Conservation (phyloP, 2,797 vertebrate genomes). For the Morelia viridis region DNA sequence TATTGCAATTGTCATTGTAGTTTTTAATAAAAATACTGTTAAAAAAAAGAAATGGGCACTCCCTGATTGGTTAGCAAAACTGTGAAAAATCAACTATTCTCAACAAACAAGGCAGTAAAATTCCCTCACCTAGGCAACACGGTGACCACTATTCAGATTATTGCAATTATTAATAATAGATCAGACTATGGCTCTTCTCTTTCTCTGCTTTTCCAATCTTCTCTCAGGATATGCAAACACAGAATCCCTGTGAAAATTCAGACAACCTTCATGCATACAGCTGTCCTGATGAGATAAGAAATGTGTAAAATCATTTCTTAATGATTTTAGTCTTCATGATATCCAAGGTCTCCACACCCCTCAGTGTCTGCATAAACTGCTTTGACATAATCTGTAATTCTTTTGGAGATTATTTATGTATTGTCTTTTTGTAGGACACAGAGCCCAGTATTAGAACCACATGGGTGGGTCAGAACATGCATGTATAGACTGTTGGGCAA, state of each 20-base stretch:
- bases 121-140: neutral
- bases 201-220: neutral
- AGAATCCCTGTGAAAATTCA: neutral
- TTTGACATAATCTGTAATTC: neutral
- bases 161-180: neutral
- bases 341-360: neutral
- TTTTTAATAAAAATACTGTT: neutral
- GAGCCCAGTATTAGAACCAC: neutral
- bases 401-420: too few relatives aligned
- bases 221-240: neutral
- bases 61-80: neutral
- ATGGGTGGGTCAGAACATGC: neutral
- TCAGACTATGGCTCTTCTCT: neutral
- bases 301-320: neutral
- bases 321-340: neutral
- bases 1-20: neutral
- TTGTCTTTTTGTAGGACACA: neutral
- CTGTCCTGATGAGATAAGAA: neutral
- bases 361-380: neutral
- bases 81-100: slow-evolving; percentile 5
- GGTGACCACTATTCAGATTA: neutral
- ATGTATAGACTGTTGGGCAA: neutral
- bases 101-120: neutral
- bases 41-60: neutral
- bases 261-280: neutral